Evolutionary conservation across 2,888 invertebrate species (phyloP).

Genomic region (Lottia scabra): DNA sequence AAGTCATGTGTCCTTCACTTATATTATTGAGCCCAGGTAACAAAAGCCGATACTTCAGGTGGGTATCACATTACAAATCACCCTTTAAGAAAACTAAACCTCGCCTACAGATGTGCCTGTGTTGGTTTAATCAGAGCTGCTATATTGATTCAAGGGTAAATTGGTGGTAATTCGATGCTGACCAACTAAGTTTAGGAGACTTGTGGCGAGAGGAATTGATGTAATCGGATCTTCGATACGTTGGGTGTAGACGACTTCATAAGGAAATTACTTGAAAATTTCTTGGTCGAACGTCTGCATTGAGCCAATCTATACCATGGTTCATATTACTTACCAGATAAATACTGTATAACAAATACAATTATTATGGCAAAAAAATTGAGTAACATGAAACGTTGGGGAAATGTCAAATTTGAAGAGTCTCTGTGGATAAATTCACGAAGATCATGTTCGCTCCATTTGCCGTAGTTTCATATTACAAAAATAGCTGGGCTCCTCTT

Average conservation of each 20-base stretch:
- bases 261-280: conserved; percentile 23
- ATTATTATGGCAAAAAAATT: conserved; percentile 24
- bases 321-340: conserved; percentile 18
- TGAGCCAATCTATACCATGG: conserved; percentile 14
- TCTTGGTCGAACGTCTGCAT: conserved; percentile 14
- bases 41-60: background rate
- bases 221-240: conserved; percentile 10
- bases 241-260: conserved; percentile 22
- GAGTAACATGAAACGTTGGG: conserved; percentile 12
- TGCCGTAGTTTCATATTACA: conserved; percentile 14
- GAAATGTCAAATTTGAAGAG: conserved; percentile 22
- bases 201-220: conserved; percentile 13
- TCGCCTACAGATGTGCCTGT: conserved; percentile 17
- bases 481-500: conserved; percentile 16
- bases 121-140: conserved; percentile 16
- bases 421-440: conserved; percentile 16
- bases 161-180: conserved; percentile 16
- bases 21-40: background rate
- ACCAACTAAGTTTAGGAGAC: conserved; percentile 12
- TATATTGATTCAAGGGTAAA: conserved; percentile 23
- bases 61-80: conserved; percentile 15
- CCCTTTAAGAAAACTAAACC: conserved; percentile 14
- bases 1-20: conserved; percentile 7
- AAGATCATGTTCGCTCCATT: conserved; percentile 17
- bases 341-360: conserved; percentile 24